Evolutionary conservation across 2,113 vertebrate genomes (phyloP), one percentile per base, ranked within the genome.

Genomic region (Peromyscus maniculatus): DNA sequence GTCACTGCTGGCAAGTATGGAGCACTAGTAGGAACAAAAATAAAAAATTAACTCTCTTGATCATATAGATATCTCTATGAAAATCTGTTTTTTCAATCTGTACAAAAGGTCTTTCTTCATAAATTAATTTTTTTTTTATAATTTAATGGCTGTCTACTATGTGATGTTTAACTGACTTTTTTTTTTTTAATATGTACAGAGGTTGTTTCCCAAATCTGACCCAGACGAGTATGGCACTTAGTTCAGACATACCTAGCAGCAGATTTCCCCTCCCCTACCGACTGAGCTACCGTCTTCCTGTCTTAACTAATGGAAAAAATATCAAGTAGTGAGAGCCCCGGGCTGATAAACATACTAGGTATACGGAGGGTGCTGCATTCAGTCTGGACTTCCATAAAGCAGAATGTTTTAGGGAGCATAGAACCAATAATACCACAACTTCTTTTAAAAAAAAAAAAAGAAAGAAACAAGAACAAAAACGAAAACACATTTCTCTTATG

Each of bases 61-160:
- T 99, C 99, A 99, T 99, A 99, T 99, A 99, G 99, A 99, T 99
- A 99, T 99, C 99, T 99, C 99, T 99, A 99, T 99, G 99, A 99
- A 99, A 99, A 99, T 99, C 98, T 99, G 99, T 99, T 99, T 99
- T 99, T 99, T 99, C 99, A 99, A 99, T 99, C 99, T 99, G 99
- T 99, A 99, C 99, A 99, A 99, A 99, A 99, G 99, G 98, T 99
- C 99, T 99, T 99, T 99, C 99, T 99, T 99, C 99, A 99, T 99
- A 99, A 99, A 99, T 99, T 99, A 99, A 99, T 98, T 99, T 99
- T 98, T 74, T 99, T 99, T 99, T 99, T 99, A 99, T 99, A 99
- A 99, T 99, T 99, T 99, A 99, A 99, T 99, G 99, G 99, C 99
- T 99, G 99, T 99, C 99, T 99, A 99, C 99, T 99, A 99, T 99